phyloP scores from a whole-genome alignment of 1,140 invertebrate species.

The Drosophila ercepeae region DNA sequence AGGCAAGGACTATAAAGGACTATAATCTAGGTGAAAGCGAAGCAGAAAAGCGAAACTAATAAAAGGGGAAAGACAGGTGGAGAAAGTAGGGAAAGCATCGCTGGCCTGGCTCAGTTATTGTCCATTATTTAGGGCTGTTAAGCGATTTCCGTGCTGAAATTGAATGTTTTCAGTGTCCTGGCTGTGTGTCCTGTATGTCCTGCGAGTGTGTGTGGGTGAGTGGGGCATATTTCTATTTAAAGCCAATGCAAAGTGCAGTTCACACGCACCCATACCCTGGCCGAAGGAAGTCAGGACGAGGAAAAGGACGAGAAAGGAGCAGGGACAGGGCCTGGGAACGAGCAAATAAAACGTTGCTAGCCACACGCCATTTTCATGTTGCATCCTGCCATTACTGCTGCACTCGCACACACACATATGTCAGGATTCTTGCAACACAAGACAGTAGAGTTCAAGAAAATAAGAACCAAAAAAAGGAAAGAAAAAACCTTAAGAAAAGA shows the following conservation, averaged over 20 bases:
- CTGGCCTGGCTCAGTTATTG: conserved; percentile 17
- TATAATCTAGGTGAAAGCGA: not conserved
- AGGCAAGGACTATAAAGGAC: too few relatives aligned
- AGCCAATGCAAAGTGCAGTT: conserved; percentile 19
- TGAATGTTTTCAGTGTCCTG: conserved; percentile 57
- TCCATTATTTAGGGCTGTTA: conserved; percentile 66
- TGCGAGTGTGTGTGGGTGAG: conserved; percentile 10
- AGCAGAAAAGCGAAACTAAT: not conserved
- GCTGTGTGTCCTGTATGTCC: too few relatives aligned
- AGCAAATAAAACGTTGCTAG: conserved; percentile 77
- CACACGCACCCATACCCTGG: conserved; percentile 20
- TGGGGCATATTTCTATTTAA: conserved; percentile 52
- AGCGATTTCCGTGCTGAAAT: conserved; percentile 67
- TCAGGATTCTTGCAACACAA: not conserved
- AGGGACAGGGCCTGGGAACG: conserved; percentile 25
- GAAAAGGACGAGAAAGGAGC: not conserved
- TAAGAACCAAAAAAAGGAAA: not conserved
- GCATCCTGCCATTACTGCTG: conserved; percentile 74
- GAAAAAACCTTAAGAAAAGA: too few relatives aligned
- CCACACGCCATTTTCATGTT: conserved; percentile 80
- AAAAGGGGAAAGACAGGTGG: not conserved
- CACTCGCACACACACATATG: conserved; percentile 11
- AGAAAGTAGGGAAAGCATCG: not conserved
- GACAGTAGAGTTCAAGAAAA: not conserved
- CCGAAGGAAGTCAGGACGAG: conserved; percentile 5